Base-by-base conservation (phyloP, 1,140 invertebrate genomes). In the Lerema accius region DNA sequence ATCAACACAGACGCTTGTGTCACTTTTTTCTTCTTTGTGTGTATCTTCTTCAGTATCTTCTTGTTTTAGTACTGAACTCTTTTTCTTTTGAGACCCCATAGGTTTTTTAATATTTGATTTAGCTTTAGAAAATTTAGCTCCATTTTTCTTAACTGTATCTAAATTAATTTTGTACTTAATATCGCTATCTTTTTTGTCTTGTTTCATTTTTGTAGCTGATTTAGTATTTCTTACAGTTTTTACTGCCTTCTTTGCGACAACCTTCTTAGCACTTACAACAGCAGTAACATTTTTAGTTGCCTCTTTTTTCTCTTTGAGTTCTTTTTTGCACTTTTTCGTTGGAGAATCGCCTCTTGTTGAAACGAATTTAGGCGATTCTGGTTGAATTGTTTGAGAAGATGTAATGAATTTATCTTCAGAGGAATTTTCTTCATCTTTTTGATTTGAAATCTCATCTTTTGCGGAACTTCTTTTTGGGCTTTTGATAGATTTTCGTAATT, bases 151-250 rank as follows among this genome's bases (percentile, higher is more conserved):
- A 65, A 59, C 60, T 67, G 67, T 59, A 63, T 80, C 81, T 73
- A 73, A 60, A 77, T 83, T 87, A 70, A 80, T 76, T 86, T 87
- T 86, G 81, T 85, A 86, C 78, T 89, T 86, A 67, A 70, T 46
- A 67, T 84, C 73, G 69, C 65, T 73, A 56, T 77, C 69, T 58
- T 79, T 78, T 23, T 39, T 69, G 7, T 63, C 65, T 19, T 53
- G 72, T 68, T 83, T 78, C 17, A 61, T 32, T 59, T 68, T 76
- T 19, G 65, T 23, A 43, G 32, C 50, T 32, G 65, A 65, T 75
- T 80, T 81, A 16, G 32, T 48, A 69, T 77, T 80, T 63, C 82
- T 79, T 11, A 60, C 43, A 61, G 62, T 51, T 69, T 76, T 82
- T 37, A 63, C 40, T 35, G 64, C 23, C 71, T 81, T 90, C 71